Percentiles rank a stretch among this genome's conserved stretches.
Conservation (phyloP, 2,113 vertebrate genomes). For the Morone saxatilis region DNA sequence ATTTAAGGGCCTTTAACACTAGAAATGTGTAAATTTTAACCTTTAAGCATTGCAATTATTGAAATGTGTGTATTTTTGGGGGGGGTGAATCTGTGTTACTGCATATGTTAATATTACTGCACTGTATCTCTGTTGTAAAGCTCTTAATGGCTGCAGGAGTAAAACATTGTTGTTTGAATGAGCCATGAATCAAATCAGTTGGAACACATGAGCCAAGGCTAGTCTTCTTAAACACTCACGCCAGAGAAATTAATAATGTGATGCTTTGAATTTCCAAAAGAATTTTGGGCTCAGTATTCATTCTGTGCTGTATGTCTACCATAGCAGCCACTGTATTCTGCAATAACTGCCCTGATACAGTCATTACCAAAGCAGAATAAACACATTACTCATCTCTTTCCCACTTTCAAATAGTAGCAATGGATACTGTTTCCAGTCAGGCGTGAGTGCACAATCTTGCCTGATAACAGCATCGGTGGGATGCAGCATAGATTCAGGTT, state of each 20-base stretch:
- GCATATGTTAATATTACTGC: not conserved
- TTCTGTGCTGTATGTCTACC: not conserved
- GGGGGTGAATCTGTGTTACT: not conserved
- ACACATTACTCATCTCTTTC: constrained; percentile 31
- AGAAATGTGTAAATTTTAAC: not conserved
- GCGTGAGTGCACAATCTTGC: constrained; percentile 35
- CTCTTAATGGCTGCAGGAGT: constrained; percentile 9
- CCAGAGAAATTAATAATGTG: constrained; percentile 31
- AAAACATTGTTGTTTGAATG: constrained; percentile 31
- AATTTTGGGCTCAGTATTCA: not conserved
- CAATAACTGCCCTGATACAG: not conserved
- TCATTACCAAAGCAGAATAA: constrained; percentile 28
- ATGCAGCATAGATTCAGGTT: constrained; percentile 35
- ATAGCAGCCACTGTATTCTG: constrained; percentile 4
- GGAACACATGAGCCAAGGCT: not conserved
- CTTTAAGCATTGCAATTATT: not conserved
- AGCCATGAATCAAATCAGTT: constrained; percentile 28
- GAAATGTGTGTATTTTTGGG: not conserved
- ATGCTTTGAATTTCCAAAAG: constrained; percentile 7
- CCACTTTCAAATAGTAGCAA: not conserved
- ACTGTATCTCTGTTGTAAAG: not conserved
- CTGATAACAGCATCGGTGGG: constrained; percentile 39
- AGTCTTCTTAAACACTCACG: not conserved
- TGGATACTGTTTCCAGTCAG: constrained; percentile 44
- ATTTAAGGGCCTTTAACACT: not conserved